A percentile compares a stretch with the other conserved stretches of the same genome.
Evolutionary conservation across 2,113 vertebrate species (phyloP).

Genomic region (Eudorcas thomsonii): DNA sequence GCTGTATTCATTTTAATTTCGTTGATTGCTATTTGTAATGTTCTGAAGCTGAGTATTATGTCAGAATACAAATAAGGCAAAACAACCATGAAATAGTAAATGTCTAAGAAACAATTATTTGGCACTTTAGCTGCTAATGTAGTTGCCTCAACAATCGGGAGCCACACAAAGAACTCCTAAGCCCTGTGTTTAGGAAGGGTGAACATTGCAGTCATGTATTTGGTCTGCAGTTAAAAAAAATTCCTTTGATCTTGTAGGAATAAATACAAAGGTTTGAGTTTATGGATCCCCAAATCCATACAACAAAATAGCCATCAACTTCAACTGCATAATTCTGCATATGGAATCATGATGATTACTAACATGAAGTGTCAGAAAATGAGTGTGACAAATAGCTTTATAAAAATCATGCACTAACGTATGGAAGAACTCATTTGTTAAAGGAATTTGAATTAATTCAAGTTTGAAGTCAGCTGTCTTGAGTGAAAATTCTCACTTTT

Average conservation of each 20-base stretch:
- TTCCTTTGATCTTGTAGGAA: not conserved
- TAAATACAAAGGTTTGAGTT: slow-evolving; percentile 9
- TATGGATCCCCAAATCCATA: not conserved
- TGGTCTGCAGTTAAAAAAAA: not conserved
- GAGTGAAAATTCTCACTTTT: not conserved
- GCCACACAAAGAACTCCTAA: not conserved
- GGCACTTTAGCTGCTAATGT: not conserved
- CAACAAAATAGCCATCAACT: not conserved
- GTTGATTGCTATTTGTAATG: slow-evolving; percentile 22
- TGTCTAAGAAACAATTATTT: not conserved
- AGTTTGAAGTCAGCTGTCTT: not conserved
- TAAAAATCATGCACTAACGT: slow-evolving; percentile 10
- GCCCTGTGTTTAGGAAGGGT: not conserved
- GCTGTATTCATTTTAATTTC: not conserved
- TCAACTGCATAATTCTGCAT: not conserved
- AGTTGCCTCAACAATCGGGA: not conserved
- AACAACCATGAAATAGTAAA: not conserved
- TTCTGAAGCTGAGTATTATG: slow-evolving; percentile 19
- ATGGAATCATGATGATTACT: not conserved
- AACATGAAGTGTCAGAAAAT: not conserved
- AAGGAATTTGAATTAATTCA: slow-evolving; percentile 25
- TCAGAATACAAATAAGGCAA: slow-evolving; percentile 46
- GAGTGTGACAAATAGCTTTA: slow-evolving; percentile 41
- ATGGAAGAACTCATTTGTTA: slow-evolving; percentile 23
- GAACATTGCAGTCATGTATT: not conserved